phyloP scores from a whole-genome alignment of 2,888 invertebrate genomes.

The Eupithecia insigniata region DNA sequence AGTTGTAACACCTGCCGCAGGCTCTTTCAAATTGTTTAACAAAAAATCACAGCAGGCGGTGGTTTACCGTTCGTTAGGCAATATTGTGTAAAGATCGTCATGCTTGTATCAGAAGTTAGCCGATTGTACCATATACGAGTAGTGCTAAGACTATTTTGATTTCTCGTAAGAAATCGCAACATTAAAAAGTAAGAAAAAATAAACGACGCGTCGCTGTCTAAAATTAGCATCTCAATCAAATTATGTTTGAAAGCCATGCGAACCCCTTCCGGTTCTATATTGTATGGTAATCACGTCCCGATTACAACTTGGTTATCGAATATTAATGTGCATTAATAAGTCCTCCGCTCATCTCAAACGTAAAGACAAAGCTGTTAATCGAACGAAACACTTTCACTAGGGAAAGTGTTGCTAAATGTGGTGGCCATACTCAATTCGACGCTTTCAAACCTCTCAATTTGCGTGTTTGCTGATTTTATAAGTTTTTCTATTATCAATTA shows the following conservation, averaged over 20 bases:
- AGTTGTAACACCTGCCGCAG: conserved; percentile 49
- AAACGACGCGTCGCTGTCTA: neutral
- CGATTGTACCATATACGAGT: conserved; percentile 48
- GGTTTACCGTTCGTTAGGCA: conserved; percentile 52
- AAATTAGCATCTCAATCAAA: conserved; percentile 6
- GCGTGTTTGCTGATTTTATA: conserved; percentile 50
- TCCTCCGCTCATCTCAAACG: conserved; percentile 54
- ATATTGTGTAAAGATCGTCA: conserved; percentile 71
- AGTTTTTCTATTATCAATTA: conserved; percentile 39
- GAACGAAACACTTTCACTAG: conserved; percentile 80
- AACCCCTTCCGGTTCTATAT: conserved; percentile 26
- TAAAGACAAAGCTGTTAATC: conserved; percentile 74
- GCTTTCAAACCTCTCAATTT: conserved; percentile 72
- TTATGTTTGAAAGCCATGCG: conserved; percentile 20
- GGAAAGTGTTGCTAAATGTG: conserved; percentile 78
- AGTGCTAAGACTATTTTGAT: neutral
- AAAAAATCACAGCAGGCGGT: conserved; percentile 60
- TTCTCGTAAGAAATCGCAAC: neutral
- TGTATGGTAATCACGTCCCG: conserved; percentile 47
- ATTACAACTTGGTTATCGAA: conserved; percentile 37
- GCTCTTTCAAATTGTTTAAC: conserved; percentile 45
- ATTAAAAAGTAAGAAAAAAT: neutral
- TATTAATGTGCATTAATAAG: conserved; percentile 51
- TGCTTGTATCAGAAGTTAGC: conserved; percentile 59
- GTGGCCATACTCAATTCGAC: conserved; percentile 69